Base-by-base conservation (phyloP, 2,888 invertebrate genomes). In the Drepana falcataria region DNA sequence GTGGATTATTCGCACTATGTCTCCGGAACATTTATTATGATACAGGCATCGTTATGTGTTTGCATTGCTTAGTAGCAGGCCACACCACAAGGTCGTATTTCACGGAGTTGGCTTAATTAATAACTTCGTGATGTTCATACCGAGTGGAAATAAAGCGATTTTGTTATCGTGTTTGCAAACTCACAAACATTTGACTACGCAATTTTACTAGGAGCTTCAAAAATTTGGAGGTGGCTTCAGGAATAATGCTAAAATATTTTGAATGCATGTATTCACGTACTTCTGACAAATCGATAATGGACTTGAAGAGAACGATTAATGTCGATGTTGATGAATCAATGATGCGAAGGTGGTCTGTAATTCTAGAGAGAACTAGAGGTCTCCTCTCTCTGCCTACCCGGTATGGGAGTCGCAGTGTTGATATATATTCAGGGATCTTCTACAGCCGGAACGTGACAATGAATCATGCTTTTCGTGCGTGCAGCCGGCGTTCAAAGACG, bases 131-230 rank as follows among this genome's bases (percentile, higher is more conserved):
- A 66, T 71, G 73, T 77, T 74, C 66, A 62, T 59, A 56, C 52
- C 58, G 58, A 61, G 57, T 61, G 64, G 64, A 64, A 81, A 81
- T 79, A 78, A 77, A 75, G 79, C 75, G 64, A 75, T 78, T 76
- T 69, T 71, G 78, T 75, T 80, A 79, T 80, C 79, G 69, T 74
- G 69, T 77, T 72, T 63, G 67, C 69, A 71, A 80, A 78, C 77
- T 75, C 71, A 63, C 67, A 73, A 76, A 73, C 76, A 73, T 80
- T 69, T 72, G 71, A 74, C 67, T 70, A 61, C 52, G 66, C 70
- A 71, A 56, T 68, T 59, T 59, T 55, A 56, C 60, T 58, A 57
- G 40, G 55, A 56, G 53, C 53, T 47, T 40, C 48, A 47, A 49
- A 37, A 48, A 48, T 40, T 49, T 35, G 6, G 21, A n/a, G 33